Evolutionary conservation across 2,888 invertebrate species (phyloP).

Genomic region (Papilio demoleus): DNA sequence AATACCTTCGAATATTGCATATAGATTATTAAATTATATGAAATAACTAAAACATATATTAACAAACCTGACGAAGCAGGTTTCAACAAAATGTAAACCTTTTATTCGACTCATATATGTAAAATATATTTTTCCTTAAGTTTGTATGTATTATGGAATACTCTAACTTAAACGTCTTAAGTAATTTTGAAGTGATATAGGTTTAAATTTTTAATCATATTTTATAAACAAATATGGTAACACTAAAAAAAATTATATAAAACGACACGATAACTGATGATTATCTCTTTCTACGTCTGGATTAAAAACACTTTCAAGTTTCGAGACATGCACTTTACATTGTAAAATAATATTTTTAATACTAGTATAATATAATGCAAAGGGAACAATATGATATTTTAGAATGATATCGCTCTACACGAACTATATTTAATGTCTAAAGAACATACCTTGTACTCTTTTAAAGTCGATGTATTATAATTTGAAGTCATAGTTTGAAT

Average conservation of each 20-base stretch:
- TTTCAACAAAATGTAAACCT: neutral
- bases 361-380: no score
- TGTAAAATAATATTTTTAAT: no score
- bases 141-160: no score
- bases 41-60: neutral
- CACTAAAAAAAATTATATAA: neutral
- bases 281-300: neutral
- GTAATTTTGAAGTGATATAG: neutral
- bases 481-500: no score
- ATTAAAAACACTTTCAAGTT: neutral
- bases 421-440: neutral
- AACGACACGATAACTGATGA: neutral
- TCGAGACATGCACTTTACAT: neutral
- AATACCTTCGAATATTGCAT: neutral
- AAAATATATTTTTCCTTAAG: neutral
- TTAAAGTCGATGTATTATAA: no score
- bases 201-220: neutral
- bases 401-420: neutral
- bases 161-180: neutral
- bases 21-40: neutral
- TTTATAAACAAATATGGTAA: neutral
- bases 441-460: no score
- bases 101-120: neutral
- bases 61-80: neutral
- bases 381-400: constrained; percentile 5